Conservation (phyloP, 2,888 invertebrate genomes). For the Drosophila dives region DNA sequence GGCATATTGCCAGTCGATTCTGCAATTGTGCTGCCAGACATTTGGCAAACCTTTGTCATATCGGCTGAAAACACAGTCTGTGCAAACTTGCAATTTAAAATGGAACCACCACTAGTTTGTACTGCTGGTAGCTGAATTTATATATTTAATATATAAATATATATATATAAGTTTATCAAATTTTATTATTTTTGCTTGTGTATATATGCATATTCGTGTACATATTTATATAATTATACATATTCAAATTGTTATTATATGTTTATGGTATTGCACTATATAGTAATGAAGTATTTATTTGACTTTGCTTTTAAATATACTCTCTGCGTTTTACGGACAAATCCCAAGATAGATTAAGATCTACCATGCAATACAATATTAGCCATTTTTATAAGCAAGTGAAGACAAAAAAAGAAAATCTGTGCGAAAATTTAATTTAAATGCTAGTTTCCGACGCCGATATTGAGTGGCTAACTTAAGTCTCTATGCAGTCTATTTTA, state of each 20-base stretch:
- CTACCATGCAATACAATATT: no score
- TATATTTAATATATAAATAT: not conserved
- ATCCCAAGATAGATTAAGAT: no score
- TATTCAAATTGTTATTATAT: not conserved
- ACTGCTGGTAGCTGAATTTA: not conserved
- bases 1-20: not conserved
- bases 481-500: no score
- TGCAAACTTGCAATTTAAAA: not conserved
- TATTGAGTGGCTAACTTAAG: no score
- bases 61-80: not conserved
- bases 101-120: not conserved
- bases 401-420: no score
- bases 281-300: not conserved
- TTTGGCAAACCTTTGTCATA: not conserved
- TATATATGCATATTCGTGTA: no score
- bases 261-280: not conserved
- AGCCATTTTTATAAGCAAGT: no score
- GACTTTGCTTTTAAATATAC: no score
- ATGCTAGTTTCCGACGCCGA: no score
- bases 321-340: no score
- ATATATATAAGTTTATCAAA: not conserved
- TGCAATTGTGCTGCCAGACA: not conserved
- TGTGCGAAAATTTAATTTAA: no score
- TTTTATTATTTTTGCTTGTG: no score
- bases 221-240: not conserved